A percentile compares a stretch with the other conserved stretches of the same genome.
Conservation (phyloP, 2,113 vertebrate species). For the Siniperca chuatsi region DNA sequence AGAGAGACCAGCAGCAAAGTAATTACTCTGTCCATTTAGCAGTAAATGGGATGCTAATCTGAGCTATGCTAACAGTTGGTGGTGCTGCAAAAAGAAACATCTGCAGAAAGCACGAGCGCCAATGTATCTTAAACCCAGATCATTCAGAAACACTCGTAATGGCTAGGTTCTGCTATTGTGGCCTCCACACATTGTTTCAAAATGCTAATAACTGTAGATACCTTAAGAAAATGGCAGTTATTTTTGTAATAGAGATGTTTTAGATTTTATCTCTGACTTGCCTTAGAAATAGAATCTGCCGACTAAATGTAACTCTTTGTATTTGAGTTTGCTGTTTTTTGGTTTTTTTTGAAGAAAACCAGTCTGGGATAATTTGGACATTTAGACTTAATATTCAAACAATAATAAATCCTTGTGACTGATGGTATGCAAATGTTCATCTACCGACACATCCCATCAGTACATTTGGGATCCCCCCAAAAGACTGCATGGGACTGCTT, state of each 20-base stretch:
- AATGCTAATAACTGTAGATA: slow-evolving; percentile 54
- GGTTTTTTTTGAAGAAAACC: not conserved
- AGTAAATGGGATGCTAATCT: slow-evolving; percentile 61
- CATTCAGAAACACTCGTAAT: slow-evolving; percentile 49
- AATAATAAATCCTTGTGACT: slow-evolving; percentile 30
- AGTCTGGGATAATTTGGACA: slow-evolving; percentile 6
- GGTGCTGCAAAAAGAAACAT: slow-evolving; percentile 46
- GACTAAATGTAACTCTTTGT: slow-evolving; percentile 48
- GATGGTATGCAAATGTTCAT: slow-evolving; percentile 12
- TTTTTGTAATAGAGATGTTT: slow-evolving; percentile 55
- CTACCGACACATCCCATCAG: not conserved
- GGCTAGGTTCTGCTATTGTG: slow-evolving; percentile 24
- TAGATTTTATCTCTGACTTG: slow-evolving; percentile 36
- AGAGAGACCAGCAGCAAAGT: slow-evolving; percentile 42
- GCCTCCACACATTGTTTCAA: slow-evolving; percentile 49
- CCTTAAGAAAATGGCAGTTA: slow-evolving; percentile 50
- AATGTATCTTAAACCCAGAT: slow-evolving; percentile 27
- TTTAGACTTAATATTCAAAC: slow-evolving; percentile 22
- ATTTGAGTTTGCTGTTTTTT: slow-evolving; percentile 8
- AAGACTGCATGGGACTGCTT: slow-evolving; percentile 6
- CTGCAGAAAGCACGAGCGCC: slow-evolving; percentile 37
- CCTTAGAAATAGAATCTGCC: slow-evolving; percentile 40
- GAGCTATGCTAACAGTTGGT: slow-evolving; percentile 46
- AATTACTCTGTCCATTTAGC: slow-evolving; percentile 64
- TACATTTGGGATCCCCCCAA: not conserved